These are phyloP conservation scores for Drosophila sucinea DNA, from an alignment of 1,140 invertebrate genomes.

Conservation along the genomic window DNA sequence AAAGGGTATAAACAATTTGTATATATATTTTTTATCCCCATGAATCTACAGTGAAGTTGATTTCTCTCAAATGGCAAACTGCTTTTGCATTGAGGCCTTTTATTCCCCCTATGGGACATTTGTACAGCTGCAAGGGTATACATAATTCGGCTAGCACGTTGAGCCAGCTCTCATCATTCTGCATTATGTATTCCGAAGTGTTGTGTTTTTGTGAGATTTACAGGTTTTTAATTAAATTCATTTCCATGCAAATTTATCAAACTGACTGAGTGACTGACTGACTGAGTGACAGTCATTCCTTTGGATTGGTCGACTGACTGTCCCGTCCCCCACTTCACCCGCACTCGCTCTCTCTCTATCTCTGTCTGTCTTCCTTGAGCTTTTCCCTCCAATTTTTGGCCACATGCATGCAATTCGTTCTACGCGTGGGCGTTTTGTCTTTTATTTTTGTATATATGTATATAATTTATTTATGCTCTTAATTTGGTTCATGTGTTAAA, in stretches of 20 bases:
- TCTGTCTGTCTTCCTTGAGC: constrained; percentile 13
- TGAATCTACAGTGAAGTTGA: no score
- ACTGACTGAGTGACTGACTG: constrained; percentile 39
- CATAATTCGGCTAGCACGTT: neutral
- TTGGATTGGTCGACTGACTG: constrained; percentile 17
- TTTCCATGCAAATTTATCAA: constrained; percentile 67
- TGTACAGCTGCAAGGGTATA: neutral
- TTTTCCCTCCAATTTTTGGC: constrained; percentile 14
- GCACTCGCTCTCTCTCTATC: constrained; percentile 2
- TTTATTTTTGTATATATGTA: constrained; percentile 12
- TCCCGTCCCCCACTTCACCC: neutral
- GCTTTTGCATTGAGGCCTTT: no score
- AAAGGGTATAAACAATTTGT: neutral
- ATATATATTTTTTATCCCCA: neutral
- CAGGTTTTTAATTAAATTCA: constrained; percentile 81
- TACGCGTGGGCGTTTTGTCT: constrained; percentile 31
- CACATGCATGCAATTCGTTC: constrained; percentile 28
- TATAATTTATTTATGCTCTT: constrained; percentile 48
- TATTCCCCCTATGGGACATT: no score
- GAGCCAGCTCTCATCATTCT: neutral
- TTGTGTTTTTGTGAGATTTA: constrained; percentile 62
- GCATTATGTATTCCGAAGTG: constrained; percentile 21
- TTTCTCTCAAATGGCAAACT: no score
- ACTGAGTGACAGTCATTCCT: constrained; percentile 20
- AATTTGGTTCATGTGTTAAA: constrained; percentile 71